A percentile compares a stretch with the other conserved stretches of the same genome.
Conservation (phyloP, 2,888 invertebrate species). For the Eristalis pertinax region DNA sequence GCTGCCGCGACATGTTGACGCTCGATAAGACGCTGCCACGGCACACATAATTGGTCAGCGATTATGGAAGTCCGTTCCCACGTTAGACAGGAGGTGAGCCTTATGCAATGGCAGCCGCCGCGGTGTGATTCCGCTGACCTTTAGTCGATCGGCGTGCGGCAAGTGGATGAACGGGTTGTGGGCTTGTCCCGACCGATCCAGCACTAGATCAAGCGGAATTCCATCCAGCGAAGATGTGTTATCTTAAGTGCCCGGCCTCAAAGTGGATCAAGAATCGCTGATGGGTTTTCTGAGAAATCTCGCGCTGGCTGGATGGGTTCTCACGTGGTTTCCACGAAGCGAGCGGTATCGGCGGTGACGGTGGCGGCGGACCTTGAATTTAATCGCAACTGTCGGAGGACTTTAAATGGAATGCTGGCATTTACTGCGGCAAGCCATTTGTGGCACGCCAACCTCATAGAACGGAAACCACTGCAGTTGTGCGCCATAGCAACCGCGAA, state of each 20-base stretch:
- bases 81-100: slow-evolving; percentile 18
- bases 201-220: slow-evolving; percentile 20
- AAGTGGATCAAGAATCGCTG: slow-evolving; percentile 41
- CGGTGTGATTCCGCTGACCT: slow-evolving; percentile 50
- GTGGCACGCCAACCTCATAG: neutral
- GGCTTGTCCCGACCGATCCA: neutral
- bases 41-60: slow-evolving; percentile 44
- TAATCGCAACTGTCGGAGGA: neutral
- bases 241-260: slow-evolving; percentile 31
- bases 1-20: slow-evolving; percentile 1
- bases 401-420: slow-evolving; percentile 3
- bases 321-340: neutral
- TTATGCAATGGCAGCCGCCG: slow-evolving; percentile 1
- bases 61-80: slow-evolving; percentile 50
- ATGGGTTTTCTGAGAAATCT: slow-evolving; percentile 34
- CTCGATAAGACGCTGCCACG: slow-evolving; percentile 17
- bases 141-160: slow-evolving; percentile 25
- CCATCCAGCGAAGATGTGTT: slow-evolving; percentile 15
- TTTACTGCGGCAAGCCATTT: neutral
- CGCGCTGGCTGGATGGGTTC: neutral
- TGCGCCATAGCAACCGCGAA: neutral
- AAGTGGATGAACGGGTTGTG: neutral
- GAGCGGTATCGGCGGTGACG: neutral
- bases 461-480: neutral
- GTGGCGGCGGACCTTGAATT: neutral